Base-by-base conservation (phyloP, 2,113 vertebrate species). In the Orientallactaga bullata region DNA sequence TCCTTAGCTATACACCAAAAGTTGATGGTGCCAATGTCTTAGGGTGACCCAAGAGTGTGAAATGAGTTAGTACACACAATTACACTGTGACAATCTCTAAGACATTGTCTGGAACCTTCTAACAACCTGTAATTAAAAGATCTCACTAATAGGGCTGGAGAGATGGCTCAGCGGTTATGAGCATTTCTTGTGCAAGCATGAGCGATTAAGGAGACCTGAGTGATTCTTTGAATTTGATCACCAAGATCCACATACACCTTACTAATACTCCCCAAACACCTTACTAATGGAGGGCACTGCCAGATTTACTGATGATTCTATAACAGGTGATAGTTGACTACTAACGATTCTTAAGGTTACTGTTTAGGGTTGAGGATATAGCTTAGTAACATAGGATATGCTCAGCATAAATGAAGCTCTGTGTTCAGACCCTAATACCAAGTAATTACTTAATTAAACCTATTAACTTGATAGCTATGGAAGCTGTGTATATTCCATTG, bases 291-390 rank as follows among this genome's bases (percentile, higher is more conserved):
- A 55, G 35, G 66, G 2, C 35, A 47, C 42, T 47, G 42, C 39
- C 80, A 51, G 23, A 71, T 83, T 93, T 80, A 89, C 68, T 86
- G 47, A 88, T 21, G 81, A 7, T 65, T 93, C 80, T 88, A 4
- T 63, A 76, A 80, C 23, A 26, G 39, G 21, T 68, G 28, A 37
- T 88, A 12, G 81, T 93, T 88, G 80, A 1, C 51, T 73, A 39
- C n/a, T 81, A 26, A 86, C 93, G 20, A 15, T 87, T 94, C 90
- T 79, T 61, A 6, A 47, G 8, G 8, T 47, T 47, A 47, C 8
- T 47, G 42, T 47, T 47, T 47, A 47, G 42, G 42, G 42, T 47
- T 47, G 42, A 47, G 42, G 5, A 47, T 47, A 47, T 47, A 47
- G 42, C 42, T 47, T 47, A 47, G 42, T 47, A 47, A 47, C 42